Conservation (phyloP, 2,113 vertebrate genomes). For the Ardeotis arabs region DNA sequence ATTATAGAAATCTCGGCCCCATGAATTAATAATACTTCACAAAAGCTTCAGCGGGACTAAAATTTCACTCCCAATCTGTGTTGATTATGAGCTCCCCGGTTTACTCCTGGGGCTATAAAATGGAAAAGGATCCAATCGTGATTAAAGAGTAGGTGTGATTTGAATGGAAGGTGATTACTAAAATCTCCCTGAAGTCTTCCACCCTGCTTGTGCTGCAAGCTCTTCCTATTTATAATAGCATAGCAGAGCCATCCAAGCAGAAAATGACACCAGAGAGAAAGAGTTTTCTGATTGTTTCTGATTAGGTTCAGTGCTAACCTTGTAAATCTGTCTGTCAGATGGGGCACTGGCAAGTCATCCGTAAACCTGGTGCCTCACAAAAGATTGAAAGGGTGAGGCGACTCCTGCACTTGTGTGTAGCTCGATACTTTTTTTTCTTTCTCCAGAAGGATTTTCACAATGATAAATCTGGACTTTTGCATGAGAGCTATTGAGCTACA, state of each 20-base stretch:
- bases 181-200: conserved; percentile 33
- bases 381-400: not conserved
- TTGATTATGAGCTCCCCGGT: conserved; percentile 8
- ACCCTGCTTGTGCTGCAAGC: not conserved
- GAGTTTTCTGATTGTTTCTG: conserved; percentile 52
- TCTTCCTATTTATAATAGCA: conserved; percentile 45
- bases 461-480: not conserved
- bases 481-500: not conserved
- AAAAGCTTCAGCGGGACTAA: not conserved
- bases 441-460: not conserved
- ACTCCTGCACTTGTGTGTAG: not conserved
- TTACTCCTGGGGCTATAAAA: conserved; percentile 33
- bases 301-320: conserved; percentile 47
- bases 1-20: not conserved
- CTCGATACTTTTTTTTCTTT: not conserved
- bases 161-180: conserved; percentile 55
- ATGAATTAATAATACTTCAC: conserved; percentile 25
- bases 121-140: not conserved
- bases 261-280: conserved; percentile 39
- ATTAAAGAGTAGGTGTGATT: conserved; percentile 47
- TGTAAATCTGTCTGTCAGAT: conserved; percentile 42
- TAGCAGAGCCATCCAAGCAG: conserved; percentile 39
- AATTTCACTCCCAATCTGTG: conserved; percentile 13
- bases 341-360: not conserved
- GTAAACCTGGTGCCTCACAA: not conserved